Evolutionary conservation across 23 tunicate genomes (phyloP), one percentile per base, ranked within the genome.

Genomic region (Clavelina lepadiformis): DNA sequence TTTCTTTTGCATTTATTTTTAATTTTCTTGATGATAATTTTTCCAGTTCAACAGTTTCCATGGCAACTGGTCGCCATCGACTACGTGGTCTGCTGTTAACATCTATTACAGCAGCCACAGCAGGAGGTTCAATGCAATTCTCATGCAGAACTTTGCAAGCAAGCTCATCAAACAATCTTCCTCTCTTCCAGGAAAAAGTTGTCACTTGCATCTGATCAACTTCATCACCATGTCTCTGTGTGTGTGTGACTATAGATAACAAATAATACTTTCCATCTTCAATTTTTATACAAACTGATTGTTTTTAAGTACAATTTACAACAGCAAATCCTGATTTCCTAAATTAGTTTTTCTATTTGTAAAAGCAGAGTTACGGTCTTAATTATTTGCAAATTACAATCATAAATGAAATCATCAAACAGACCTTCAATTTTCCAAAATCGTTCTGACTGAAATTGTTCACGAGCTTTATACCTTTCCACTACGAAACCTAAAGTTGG

Each of bases 361-460:
- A n/a, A n/a, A n/a, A n/a, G n/a, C n/a, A n/a, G n/a, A n/a, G n/a
- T n/a, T n/a, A n/a, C n/a, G n/a, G n/a, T n/a, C n/a, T n/a, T n/a
- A n/a, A n/a, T n/a, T n/a, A n/a, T n/a, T n/a, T n/a, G n/a, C n/a
- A n/a, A n/a, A n/a, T n/a, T n/a, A n/a, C n/a, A n/a, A n/a, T n/a
- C n/a, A n/a, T n/a, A n/a, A n/a, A n/a, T n/a, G n/a, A n/a, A n/a
- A n/a, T n/a, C n/a, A n/a, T n/a, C n/a, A n/a, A n/a, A n/a, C n/a
- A n/a, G n/a, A 89, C 97, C 97, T 91, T 91, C 98, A 22, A 91
- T 83, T 65, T 91, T 91, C 93, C 93, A 91, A 36, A 91, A 91
- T 35, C 49, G 61, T 63, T 91, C 98, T 1, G 86, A 32, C 61
- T 82, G 92, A 72, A 91, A 91, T 28, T 72, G 69, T 49, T 82